Conservation (phyloP, 2,797 vertebrate species). For the Lagorchestes hirsutus region DNA sequence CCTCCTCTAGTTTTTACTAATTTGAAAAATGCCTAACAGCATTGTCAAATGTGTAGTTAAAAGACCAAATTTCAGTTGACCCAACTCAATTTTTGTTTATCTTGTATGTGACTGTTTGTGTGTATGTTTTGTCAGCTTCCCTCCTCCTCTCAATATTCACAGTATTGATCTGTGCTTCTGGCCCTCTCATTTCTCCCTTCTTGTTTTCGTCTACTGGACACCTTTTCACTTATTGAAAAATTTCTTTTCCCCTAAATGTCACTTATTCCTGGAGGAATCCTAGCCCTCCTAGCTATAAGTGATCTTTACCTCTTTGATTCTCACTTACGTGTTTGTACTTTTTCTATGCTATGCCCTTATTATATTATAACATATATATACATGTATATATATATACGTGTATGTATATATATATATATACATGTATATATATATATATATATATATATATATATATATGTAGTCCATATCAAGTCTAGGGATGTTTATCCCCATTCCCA, state of each 20-base stretch:
- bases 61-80: not conserved
- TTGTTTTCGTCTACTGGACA: rapidly evolving
- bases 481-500: not conserved
- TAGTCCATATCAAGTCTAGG: not conserved
- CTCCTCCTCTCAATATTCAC: not conserved
- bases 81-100: rapidly evolving
- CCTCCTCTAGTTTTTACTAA: not conserved
- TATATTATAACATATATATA: not conserved
- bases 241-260: not conserved
- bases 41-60: too few relatives aligned
- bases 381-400: too few relatives aligned
- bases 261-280: not conserved
- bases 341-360: not conserved
- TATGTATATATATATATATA: too few relatives aligned
- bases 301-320: not conserved
- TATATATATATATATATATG: not conserved
- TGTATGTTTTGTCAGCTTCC: not conserved
- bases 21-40: not conserved
- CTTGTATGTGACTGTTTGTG: not conserved
- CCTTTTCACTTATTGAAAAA: rapidly evolving
- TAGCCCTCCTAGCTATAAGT: not conserved
- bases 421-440: too few relatives aligned
- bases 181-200: not conserved
- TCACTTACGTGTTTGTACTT: not conserved
- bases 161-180: not conserved